Evolutionary conservation across 2,888 invertebrate species (phyloP).

Genomic region (Amphipoea oculea): DNA sequence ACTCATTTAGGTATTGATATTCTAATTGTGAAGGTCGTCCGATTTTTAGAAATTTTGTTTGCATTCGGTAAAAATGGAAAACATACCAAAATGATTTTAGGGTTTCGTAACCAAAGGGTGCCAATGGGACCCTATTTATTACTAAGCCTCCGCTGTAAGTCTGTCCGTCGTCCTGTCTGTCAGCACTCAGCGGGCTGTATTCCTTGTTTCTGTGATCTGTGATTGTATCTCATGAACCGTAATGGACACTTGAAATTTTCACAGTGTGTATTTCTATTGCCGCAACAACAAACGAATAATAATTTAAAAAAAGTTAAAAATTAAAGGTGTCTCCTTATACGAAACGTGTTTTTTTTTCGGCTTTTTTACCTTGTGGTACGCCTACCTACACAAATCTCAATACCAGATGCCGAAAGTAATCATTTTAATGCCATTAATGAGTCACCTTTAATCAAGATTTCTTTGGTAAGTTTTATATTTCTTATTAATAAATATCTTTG

Average conservation of each 20-base stretch:
- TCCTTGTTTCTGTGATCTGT: no score
- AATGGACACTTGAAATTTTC: no score
- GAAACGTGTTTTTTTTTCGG: neutral
- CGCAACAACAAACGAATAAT: no score
- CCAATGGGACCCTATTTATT: no score
- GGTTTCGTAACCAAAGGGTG: no score
- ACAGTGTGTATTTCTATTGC: no score
- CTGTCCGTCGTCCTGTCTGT: no score
- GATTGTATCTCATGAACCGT: no score
- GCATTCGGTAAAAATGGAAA: neutral
- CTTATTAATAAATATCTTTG: conserved; percentile 20
- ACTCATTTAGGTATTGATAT: conserved; percentile 14
- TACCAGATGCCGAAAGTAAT: neutral
- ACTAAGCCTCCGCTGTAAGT: no score
- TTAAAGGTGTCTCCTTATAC: neutral
- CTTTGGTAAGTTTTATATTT: conserved; percentile 6
- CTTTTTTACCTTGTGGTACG: neutral
- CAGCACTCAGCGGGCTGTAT: no score
- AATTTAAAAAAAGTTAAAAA: neutral
- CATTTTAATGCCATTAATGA: neutral
- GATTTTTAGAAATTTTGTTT: conserved; percentile 7
- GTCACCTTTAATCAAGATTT: conserved; percentile 5
- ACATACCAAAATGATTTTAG: neutral
- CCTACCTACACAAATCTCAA: neutral
- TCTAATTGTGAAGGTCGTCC: conserved; percentile 27